Evolutionary conservation across 1,140 invertebrate genomes (phyloP), one percentile per base, ranked within the genome.

Genomic region (Microplitis demolitor): DNA sequence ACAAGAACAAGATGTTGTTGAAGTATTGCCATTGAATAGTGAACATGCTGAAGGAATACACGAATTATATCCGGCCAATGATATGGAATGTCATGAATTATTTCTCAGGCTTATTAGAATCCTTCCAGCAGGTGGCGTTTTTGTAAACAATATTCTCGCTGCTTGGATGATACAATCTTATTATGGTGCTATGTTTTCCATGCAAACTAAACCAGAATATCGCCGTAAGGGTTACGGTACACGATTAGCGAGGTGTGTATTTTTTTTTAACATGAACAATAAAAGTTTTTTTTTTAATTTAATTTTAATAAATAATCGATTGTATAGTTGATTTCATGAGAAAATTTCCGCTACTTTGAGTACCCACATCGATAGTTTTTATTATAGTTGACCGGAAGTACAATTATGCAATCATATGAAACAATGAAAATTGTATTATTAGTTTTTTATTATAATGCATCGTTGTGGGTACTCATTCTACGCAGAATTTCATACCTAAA

Each of bases 171-270:
- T 94, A 35, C 93, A 95, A 79, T 94, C 93, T 3, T 95, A 95
- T 84, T 95, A 95, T 82, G 94, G 94, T 24, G 94, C 94, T 54
- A 95, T 95, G 94, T 95, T 95, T 84, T 95, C 93, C n/a, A 95
- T 95, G 94, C 93, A 95, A 85, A 95, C 94, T 66, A 89, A 91
- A 82, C 93, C 93, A 33, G 92, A 94, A 81, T 93, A 91, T 83
- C 89, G 93, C 72, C 88, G 93, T 77, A 94, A 94, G 89, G 94
- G 94, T 76, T 91, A 83, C 78, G 87, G 85, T 51, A 87, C 84
- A 51, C 84, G 83, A 78, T 79, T 87, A 78, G 86, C 82, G 62
- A 87, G 85, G 86, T 87, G 77, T 45, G 60, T 61, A 60, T 56
- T 4, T 60, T 63, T 69, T n/a, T 64, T 63, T 69, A 56, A 56